A percentile compares a stretch with the other conserved stretches of the same genome.
Evolutionary conservation across 2,113 vertebrate genomes (phyloP).

Genomic region (Proteles cristata): DNA sequence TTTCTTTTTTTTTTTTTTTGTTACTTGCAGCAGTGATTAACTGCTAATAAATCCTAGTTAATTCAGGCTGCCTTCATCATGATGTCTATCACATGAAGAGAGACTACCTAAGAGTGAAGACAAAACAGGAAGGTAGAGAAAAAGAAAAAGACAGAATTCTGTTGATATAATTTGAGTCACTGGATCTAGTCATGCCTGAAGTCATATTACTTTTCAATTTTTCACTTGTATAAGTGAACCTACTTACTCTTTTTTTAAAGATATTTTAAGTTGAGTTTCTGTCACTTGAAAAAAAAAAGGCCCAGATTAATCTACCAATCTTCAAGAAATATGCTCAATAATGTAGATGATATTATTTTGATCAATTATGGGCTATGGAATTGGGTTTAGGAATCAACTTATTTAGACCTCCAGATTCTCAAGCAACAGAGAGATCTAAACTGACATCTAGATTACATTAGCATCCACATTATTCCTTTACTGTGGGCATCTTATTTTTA

Average conservation of each 20-base stretch:
- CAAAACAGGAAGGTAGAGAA: not conserved
- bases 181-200: not conserved
- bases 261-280: not conserved
- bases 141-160: not conserved
- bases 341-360: not conserved
- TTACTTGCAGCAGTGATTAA: not conserved
- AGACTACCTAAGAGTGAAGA: not conserved
- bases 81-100: not conserved
- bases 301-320: not conserved
- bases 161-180: not conserved
- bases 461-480: not conserved
- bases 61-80: not conserved
- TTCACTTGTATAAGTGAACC: not conserved
- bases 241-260: conserved; percentile 5
- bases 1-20: not conserved
- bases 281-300: not conserved
- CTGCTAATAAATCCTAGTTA: not conserved
- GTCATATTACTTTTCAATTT: not conserved
- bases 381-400: not conserved
- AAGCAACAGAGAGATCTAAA: conserved; percentile 2
- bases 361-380: not conserved
- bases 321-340: not conserved
- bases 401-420: not conserved
- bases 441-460: not conserved
- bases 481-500: not conserved